Evolutionary conservation across 2,797 vertebrate genomes (phyloP).

Genomic region (Zonotrichia albicollis): DNA sequence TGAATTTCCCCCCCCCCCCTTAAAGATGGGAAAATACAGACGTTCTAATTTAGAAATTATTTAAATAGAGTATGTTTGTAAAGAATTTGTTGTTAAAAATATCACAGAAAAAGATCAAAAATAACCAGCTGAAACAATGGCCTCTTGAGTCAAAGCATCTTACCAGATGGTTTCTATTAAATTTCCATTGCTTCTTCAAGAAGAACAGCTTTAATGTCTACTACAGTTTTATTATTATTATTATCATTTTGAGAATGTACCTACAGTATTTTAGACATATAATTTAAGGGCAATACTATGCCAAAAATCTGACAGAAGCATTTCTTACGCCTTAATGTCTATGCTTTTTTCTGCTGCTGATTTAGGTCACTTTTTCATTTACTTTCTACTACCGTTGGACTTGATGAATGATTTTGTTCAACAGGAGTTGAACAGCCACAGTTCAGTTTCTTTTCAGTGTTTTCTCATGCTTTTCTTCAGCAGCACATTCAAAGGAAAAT

Average conservation of each 20-base stretch:
- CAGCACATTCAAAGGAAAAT: conserved; percentile 16
- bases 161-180: conserved; percentile 53
- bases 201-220: conserved; percentile 6
- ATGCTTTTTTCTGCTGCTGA: background rate
- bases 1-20: fast-evolving
- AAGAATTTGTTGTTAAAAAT: background rate
- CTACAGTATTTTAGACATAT: conserved; percentile 22
- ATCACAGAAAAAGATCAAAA: background rate
- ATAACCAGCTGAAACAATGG: conserved; percentile 24
- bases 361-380: conserved; percentile 58
- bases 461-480: conserved; percentile 33
- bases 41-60: background rate
- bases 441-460: conserved; percentile 5
- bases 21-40: background rate
- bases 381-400: conserved; percentile 59
- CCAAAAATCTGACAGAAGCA: conserved; percentile 29
- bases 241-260: background rate
- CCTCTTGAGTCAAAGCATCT: conserved; percentile 24
- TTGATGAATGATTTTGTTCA: conserved; percentile 35
- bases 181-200: conserved; percentile 28
- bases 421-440: background rate
- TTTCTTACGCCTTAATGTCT: conserved; percentile 6
- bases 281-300: background rate
- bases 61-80: background rate
- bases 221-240: background rate